Evolutionary conservation across 2,797 vertebrate species (phyloP).

Genomic region (Danionella dracula): DNA sequence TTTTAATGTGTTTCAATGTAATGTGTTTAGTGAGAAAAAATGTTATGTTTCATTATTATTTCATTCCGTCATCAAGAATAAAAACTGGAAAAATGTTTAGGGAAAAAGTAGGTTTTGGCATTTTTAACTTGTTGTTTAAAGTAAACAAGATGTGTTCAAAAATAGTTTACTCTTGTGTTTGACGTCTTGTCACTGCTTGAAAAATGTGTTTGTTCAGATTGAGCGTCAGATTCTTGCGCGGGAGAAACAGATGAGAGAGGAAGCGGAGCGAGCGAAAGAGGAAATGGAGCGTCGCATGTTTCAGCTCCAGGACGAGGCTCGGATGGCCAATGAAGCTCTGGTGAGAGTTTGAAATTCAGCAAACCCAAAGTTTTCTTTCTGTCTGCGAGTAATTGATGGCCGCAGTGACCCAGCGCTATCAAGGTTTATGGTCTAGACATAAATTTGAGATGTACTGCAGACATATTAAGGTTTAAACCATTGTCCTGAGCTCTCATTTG

Average conservation of each 20-base stretch:
- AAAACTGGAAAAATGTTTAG: too few relatives aligned
- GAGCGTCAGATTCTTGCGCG: constrained; percentile 85
- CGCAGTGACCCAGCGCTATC: not conserved
- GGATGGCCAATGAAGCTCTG: constrained; percentile 86
- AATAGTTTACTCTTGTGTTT: not conserved
- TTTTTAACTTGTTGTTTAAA: too few relatives aligned
- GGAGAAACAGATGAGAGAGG: constrained; percentile 89
- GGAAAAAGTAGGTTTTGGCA: too few relatives aligned
- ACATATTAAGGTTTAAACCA: not conserved
- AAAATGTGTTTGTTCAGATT: constrained; percentile 65
- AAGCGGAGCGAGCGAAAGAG: constrained; percentile 86
- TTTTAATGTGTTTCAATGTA: too few relatives aligned
- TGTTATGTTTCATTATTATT: too few relatives aligned
- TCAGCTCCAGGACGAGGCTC: constrained; percentile 88
- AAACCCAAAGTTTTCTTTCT: not conserved
- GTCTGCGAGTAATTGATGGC: not conserved
- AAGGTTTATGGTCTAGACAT: not conserved
- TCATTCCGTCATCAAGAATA: too few relatives aligned
- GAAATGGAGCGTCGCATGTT: constrained; percentile 87
- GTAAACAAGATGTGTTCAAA: not conserved
- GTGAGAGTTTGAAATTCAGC: constrained; percentile 59
- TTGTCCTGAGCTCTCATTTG: not conserved
- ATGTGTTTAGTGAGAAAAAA: too few relatives aligned
- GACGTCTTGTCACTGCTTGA: not conserved
- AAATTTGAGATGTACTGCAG: not conserved